phyloP scores from a whole-genome alignment of 2,113 vertebrate genomes.

The Calyptommatus sinebrachiatus region DNA sequence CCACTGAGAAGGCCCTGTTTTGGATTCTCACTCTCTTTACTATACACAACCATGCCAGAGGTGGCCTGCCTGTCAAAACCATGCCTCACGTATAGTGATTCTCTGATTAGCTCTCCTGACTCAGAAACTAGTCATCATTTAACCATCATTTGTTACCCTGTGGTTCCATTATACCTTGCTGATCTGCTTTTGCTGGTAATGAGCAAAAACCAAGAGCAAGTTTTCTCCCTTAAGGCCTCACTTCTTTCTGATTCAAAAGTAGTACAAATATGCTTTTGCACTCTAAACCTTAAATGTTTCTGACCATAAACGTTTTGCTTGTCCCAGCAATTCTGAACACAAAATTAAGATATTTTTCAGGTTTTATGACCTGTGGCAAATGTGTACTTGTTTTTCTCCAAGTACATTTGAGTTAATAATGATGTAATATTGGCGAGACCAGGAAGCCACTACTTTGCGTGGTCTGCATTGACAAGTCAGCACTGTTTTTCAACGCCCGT shows the following conservation, averaged over 20 bases:
- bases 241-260: not conserved
- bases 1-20: no score
- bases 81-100: not conserved
- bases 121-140: not conserved
- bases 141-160: not conserved
- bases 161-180: not conserved
- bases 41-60: no score
- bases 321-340: not conserved
- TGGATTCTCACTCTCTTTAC: no score
- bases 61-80: no score
- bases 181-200: not conserved
- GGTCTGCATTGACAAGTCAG: constrained; percentile 14
- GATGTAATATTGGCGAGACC: constrained; percentile 23
- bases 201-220: not conserved
- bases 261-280: not conserved
- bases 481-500: constrained; percentile 25
- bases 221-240: no score
- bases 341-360: constrained; percentile 5
- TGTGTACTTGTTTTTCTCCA: not conserved
- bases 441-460: constrained; percentile 2
- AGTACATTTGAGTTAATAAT: constrained; percentile 10
- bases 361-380: not conserved
- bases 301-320: constrained; percentile 22
- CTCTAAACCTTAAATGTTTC: not conserved
- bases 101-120: not conserved